Evolutionary conservation across 2,113 vertebrate species (phyloP), one percentile per base, ranked within the genome.

Genomic region (Notarius lentiginosus): DNA sequence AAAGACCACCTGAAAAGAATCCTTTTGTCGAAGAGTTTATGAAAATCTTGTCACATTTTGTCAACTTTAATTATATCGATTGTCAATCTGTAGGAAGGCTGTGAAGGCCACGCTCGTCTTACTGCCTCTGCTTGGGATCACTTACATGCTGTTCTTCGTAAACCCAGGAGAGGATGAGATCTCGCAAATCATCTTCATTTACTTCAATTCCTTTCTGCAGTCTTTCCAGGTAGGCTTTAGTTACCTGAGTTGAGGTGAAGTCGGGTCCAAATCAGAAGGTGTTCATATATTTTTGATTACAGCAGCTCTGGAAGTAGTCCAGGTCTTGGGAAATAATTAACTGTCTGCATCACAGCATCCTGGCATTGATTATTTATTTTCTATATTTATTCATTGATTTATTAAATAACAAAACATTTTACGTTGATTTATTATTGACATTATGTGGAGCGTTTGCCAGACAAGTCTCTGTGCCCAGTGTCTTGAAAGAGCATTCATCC

Each of bases 81-180:
- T 47, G 1, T 60, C 24, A 63, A 20, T 68, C 79, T 65, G 63
- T 89, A 99, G 98, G 93, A 99, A 99, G 95, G 98, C 98, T 1
- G 98, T 99, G 92, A 99, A 99, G 91, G 98, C 98, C 47, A 99
- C 98, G 0, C 95, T 99, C 89, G 98, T 99, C 7, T 96, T 99
- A 20, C 95, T 99, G 63, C 98, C 98, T 11, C 95, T 99, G 49
- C 95, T 99, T 89, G 98, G 98, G 30, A 99, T 99, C 94, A 99
- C 98, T 30, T 99, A 99, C 90, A 99, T 99, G 98, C 93, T 99
- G 88, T 99, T 99, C 93, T 99, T 99, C 4, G 97, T 99, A 87
- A 99, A 99, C 90, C 98, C 98, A 0, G 97, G 98, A 0, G 98
- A 99, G 70, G 98, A 99, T 7, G 97, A 99, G 91, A 95, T 97